Percentiles rank a stretch among this genome's conserved stretches.
Conservation (phyloP, 2,113 vertebrate genomes). For the Barnardius zonarius region DNA sequence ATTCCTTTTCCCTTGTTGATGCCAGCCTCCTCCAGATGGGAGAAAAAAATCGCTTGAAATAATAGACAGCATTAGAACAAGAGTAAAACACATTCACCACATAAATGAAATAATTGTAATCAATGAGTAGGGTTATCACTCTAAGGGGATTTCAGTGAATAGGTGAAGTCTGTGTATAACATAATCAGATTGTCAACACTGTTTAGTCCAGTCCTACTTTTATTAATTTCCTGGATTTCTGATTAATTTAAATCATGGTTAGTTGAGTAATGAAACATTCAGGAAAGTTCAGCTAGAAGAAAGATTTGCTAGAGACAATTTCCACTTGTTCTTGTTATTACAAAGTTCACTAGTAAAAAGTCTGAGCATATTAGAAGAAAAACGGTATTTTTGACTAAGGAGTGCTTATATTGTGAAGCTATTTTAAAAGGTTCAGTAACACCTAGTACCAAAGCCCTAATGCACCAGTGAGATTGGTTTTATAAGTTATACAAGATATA, state of each 20-base stretch:
- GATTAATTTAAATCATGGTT: slow-evolving; percentile 72
- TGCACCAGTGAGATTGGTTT: background rate
- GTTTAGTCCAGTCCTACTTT: slow-evolving; percentile 45
- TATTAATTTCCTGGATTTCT: slow-evolving; percentile 63
- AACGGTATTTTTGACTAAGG: background rate
- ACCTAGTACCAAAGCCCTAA: background rate
- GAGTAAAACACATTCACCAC: slow-evolving; percentile 59
- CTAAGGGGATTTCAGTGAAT: slow-evolving; percentile 61
- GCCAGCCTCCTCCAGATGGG: slow-evolving; percentile 15
- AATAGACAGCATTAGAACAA: slow-evolving; percentile 48
- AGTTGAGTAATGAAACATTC: slow-evolving; percentile 67
- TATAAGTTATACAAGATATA: background rate
- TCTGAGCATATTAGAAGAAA: background rate
- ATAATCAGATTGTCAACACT: slow-evolving; percentile 69
- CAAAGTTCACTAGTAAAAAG: background rate
- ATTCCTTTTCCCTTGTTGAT: background rate
- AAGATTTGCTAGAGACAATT: slow-evolving; percentile 44
- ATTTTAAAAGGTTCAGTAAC: background rate
- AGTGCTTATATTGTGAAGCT: background rate
- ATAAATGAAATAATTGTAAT: slow-evolving; percentile 72
- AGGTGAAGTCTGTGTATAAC: slow-evolving; percentile 68
- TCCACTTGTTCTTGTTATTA: slow-evolving; percentile 28
- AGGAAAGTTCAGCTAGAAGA: slow-evolving; percentile 38
- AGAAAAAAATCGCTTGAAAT: slow-evolving; percentile 51
- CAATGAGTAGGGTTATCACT: slow-evolving; percentile 64